phyloP scores from a whole-genome alignment of 2,888 invertebrate genomes.

The Galeruca laticollis region DNA sequence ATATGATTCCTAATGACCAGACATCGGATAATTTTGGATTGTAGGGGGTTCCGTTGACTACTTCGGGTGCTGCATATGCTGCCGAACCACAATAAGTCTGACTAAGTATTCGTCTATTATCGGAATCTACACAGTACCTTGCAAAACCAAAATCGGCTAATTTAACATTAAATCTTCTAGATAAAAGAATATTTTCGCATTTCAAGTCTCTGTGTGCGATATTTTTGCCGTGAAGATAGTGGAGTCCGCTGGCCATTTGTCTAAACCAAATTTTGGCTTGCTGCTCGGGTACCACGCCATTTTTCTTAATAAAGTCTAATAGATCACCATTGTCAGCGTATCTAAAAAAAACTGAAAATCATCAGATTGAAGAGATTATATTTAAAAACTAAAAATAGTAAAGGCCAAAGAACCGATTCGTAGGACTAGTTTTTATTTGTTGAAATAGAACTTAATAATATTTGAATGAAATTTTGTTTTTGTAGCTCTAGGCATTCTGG shows the following conservation, averaged over 20 bases:
- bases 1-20: constrained; percentile 92
- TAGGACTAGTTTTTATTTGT: too few relatives aligned
- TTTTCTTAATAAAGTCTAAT: constrained; percentile 83
- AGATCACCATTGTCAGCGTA: constrained; percentile 92
- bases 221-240: constrained; percentile 86
- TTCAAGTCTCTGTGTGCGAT: constrained; percentile 94
- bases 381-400: too few relatives aligned
- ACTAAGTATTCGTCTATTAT: constrained; percentile 82
- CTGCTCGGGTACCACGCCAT: constrained; percentile 82
- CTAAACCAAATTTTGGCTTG: constrained; percentile 87
- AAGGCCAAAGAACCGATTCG: too few relatives aligned
- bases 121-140: constrained; percentile 80
- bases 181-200: constrained; percentile 90
- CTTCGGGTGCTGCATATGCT: constrained; percentile 96
- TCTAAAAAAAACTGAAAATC: constrained; percentile 48
- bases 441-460: too few relatives aligned
- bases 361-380: neutral
- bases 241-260: constrained; percentile 86
- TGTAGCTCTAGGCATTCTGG: too few relatives aligned
- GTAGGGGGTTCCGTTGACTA: constrained; percentile 89
- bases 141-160: constrained; percentile 96
- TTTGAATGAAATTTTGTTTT: too few relatives aligned
- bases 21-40: constrained; percentile 91
- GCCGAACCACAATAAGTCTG: constrained; percentile 97
- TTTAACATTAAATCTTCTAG: constrained; percentile 89